Conservation (phyloP, 2,888 invertebrate genomes). For the Lymantria monacha region DNA sequence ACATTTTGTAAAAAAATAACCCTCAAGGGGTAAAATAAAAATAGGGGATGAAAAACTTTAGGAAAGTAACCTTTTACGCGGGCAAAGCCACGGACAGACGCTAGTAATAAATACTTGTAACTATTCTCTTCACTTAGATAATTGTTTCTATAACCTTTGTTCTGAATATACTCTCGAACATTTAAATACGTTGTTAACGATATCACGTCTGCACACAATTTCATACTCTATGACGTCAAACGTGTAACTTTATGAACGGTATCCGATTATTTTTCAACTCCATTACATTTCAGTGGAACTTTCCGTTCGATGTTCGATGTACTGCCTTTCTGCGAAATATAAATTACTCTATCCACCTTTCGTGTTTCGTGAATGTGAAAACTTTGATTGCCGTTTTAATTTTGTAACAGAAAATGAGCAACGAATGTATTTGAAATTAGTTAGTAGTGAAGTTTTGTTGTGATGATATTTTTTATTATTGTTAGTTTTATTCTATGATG, state of each 20-base stretch:
- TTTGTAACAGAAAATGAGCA: conserved; percentile 22
- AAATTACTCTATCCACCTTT: conserved; percentile 41
- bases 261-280: conserved; percentile 46
- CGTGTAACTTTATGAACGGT: conserved; percentile 33
- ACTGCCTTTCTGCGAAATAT: conserved; percentile 33
- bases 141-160: too few species aligned
- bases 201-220: conserved; percentile 20
- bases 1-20: too few species aligned
- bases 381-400: conserved; percentile 40
- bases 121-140: too few species aligned
- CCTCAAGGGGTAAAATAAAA: too few species aligned
- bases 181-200: neutral
- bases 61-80: too few species aligned
- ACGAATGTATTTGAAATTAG: conserved; percentile 26
- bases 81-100: too few species aligned
- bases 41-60: too few species aligned
- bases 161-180: too few species aligned
- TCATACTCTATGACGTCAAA: conserved; percentile 17
- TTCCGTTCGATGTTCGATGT: conserved; percentile 31
- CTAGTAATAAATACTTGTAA: too few species aligned
- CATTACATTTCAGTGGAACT: conserved; percentile 28
- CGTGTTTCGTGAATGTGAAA: conserved; percentile 31
- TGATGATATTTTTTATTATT: too few species aligned
- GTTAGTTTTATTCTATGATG: too few species aligned
- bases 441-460: too few species aligned